Base-by-base conservation (phyloP, 1,140 invertebrate species). In the Oncopeltus fasciatus region DNA sequence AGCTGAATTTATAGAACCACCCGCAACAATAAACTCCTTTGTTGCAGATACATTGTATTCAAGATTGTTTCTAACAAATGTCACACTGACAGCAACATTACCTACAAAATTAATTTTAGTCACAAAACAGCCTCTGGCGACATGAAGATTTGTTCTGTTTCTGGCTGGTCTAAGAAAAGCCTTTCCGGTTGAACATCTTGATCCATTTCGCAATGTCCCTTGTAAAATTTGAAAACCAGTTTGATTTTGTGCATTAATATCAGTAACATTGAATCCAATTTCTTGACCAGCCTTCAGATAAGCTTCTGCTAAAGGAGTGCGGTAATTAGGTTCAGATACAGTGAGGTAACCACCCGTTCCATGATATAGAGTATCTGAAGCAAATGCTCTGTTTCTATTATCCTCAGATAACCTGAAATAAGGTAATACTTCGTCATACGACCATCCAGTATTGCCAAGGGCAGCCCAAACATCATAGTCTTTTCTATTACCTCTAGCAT, bases 1-100 rank as follows among this genome's bases (percentile, higher is more conserved):
- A 0, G 86, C 81, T 2, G 84, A 82, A 57, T 84, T 83, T 43
- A 88, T 79, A 0, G 83, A 76, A 0, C 87, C 87, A 18, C 80
- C 83, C 29, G 81, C 76, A 18, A 88, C 67, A 57, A 89, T 80
- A 1, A 88, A 77, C 72, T 88, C 86, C 59, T 79, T 81, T 24
- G n/a, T 57, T 67, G 31, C 69, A 61, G 1, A 73, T 1, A 66
- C 63, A 24, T 46, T 60, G 11, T 57, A 46, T 24, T 44, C 58
- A 1, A 60, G 63, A 18, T 62, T 64, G 5, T 62, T 44, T 26
- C 72, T 77, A n/a, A 81, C 80, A 60, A 82, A 76, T 66, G 84
- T 76, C 14, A 87, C 74, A 0, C 80, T 83, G 43, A 75, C 68
- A 0, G 82, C 83, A 26, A 71, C 72, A 28, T 77, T 77, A 2